phyloP scores from a whole-genome alignment of 2,797 vertebrate species.

The Moxostoma hubbsi region DNA sequence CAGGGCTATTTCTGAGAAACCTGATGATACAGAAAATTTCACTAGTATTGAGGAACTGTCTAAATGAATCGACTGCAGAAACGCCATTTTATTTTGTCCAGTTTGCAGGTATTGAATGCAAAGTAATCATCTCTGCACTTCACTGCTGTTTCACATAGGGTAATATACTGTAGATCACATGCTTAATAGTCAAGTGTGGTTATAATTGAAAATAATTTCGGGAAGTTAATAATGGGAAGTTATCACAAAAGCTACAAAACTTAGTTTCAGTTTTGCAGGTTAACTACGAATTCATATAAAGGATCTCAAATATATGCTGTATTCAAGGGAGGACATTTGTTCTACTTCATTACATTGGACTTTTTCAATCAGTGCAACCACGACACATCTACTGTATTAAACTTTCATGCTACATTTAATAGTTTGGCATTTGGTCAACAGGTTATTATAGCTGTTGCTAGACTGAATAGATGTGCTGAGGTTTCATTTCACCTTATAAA shows the following conservation, averaged over 20 bases:
- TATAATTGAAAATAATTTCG: background rate
- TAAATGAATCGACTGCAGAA: slow-evolving; percentile 15
- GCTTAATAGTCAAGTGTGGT: background rate
- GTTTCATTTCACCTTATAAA: slow-evolving; percentile 19
- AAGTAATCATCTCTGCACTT: background rate
- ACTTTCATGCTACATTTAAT: slow-evolving; percentile 17
- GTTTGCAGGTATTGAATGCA: slow-evolving; percentile 8
- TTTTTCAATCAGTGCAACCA: background rate
- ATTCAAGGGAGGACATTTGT: background rate
- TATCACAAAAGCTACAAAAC: background rate
- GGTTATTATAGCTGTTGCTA: background rate
- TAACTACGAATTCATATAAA: background rate
- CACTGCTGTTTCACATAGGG: slow-evolving; percentile 16
- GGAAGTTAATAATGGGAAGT: too few species aligned
- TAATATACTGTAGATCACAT: slow-evolving; percentile 3
- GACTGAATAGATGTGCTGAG: background rate
- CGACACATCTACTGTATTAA: background rate
- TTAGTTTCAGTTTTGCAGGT: too few species aligned
- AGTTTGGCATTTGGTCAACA: slow-evolving; percentile 3
- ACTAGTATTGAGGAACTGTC: slow-evolving; percentile 40
- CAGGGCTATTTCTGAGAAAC: slow-evolving; percentile 33
- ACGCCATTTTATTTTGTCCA: slow-evolving; percentile 35
- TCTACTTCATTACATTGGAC: background rate
- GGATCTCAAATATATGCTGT: background rate
- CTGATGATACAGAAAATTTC: slow-evolving; percentile 38